Evolutionary conservation across 2,888 invertebrate genomes (phyloP), one percentile per base, ranked within the genome.

Genomic region (Pollenia amentaria): DNA sequence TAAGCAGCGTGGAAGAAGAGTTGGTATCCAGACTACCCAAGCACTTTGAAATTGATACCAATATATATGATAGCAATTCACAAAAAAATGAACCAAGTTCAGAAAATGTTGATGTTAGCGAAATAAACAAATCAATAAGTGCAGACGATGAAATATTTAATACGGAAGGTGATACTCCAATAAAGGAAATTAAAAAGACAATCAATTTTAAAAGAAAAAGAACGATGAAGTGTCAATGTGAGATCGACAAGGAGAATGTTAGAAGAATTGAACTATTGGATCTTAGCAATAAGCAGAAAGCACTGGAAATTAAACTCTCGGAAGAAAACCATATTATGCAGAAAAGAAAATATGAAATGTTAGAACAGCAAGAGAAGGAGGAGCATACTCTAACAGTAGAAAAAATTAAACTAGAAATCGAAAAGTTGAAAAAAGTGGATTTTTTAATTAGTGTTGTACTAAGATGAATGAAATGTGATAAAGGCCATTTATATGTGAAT

Each of bases 221-320:
- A 18, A 55, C 9, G 11, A 44, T 10, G 4, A 18, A 18, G 18
- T 18, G 12, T 51, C 14, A 55, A 18, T 18, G 6, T 9, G 55
- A 55, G 16, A 55, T 29, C 29, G 29, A 40, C 4, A 62, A n/a
- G 3, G 16, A n/a, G 8, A 62, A 8, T 40, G 8, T 8, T 8
- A 62, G 40, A 42, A 62, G 16, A 62, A 40, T n/a, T 42, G 21
- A 62, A 42, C n/a, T 62, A n/a, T 62, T 62, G 62, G 62, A 62
- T 42, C 12, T 42, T 12, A 62, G 42, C 9, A 62, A 42, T 42
- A 42, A 62, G n/a, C 62, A 42, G 10, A 42, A 42, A 12, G 42
- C 40, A 42, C 10, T 42, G 16, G n/a, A 62, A 62, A 62, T 62
- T 16, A 16, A 42, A 42, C 21, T 8, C 14, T 8, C 40, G 42